phyloP scores from a whole-genome alignment of 2,888 invertebrate species.

The Aphidius colemani region DNA sequence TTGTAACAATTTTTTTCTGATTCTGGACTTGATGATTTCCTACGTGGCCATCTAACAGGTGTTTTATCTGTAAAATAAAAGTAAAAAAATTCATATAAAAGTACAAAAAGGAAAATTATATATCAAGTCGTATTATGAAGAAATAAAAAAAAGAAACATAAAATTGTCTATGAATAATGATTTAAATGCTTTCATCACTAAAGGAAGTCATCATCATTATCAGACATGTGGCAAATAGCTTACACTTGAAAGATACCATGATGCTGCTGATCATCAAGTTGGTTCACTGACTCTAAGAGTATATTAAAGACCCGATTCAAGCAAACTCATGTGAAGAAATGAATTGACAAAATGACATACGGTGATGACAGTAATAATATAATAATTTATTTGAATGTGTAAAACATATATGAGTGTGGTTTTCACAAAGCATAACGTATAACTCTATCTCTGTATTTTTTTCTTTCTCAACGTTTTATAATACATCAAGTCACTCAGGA shows the following conservation, averaged over 20 bases:
- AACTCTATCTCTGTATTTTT: constrained; percentile 17
- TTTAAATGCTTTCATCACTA: too few relatives aligned
- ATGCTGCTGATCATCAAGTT: constrained; percentile 5
- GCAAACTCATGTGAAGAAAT: constrained; percentile 12
- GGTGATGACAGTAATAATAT: constrained; percentile 1
- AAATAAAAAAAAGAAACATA: neutral
- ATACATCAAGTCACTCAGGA: constrained; percentile 34
- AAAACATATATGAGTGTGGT: constrained; percentile 10
- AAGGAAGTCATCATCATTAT: too few relatives aligned
- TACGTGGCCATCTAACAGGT: constrained; percentile 67
- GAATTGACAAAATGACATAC: constrained; percentile 17
- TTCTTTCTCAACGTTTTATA: neutral
- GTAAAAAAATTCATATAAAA: constrained; percentile 1
- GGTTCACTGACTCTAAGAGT: constrained; percentile 4
- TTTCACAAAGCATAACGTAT: constrained; percentile 40
- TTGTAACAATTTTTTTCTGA: constrained; percentile 73
- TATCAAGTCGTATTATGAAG: neutral
- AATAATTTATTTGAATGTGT: neutral
- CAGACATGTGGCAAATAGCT: constrained; percentile 2
- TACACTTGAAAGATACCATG: constrained; percentile 17
- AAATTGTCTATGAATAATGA: neutral
- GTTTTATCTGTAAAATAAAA: constrained; percentile 66
- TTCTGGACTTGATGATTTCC: constrained; percentile 68
- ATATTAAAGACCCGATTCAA: neutral
- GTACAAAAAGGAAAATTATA: neutral